Base-by-base conservation (phyloP, 2,888 invertebrate species). In the Philopedon plagiatum region DNA sequence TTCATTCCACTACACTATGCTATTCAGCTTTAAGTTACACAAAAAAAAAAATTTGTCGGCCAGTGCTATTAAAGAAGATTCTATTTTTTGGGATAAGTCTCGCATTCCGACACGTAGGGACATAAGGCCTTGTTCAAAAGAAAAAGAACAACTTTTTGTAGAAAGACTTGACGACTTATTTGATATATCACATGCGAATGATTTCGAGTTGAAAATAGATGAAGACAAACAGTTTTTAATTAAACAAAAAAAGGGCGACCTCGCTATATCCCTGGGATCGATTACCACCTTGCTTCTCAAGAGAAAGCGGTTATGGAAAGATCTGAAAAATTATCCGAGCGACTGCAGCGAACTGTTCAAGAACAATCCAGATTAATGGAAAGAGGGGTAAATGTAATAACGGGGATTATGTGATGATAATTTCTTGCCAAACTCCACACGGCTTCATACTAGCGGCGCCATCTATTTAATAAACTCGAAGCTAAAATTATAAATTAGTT, bases 171-270 rank as follows among this genome's bases (percentile, higher is more conserved):
- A 15, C 5, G 60, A 32, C 5, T 15, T 39, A 60, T 60, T 60
- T 37, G 60, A 60, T 58, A 58, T 32, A 29, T 58, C 21, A 32
- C 58, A 58, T 58, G 34, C 29, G 34, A 37, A 58, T 18, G 34
- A 34, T 34, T 13, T 37, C 4, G 4, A 13, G 34, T 11, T 37
- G 34, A 58, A n/a, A 29, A 56, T 29, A 51, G 15, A 51, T 21
- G 26, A 51, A 23, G 51, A 51, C 13, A 51, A 51, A 51, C 51
- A 51, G 23, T 51, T 23, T 51, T 51, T 51, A 51, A 51, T 21
- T 21, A 51, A 7, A n/a, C n/a, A n/a, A n/a, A n/a, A n/a, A n/a
- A n/a, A 26, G 7, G 26, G 26, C 26, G 26, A 26, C 26, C 26
- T 26, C 4, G 7, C 26, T 26, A 26, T n/a, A n/a, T n/a, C n/a